Percentiles rank a stretch among this genome's conserved stretches.
phyloP scores from a whole-genome alignment of 2,797 vertebrate genomes.

The Potorous gilbertii region DNA sequence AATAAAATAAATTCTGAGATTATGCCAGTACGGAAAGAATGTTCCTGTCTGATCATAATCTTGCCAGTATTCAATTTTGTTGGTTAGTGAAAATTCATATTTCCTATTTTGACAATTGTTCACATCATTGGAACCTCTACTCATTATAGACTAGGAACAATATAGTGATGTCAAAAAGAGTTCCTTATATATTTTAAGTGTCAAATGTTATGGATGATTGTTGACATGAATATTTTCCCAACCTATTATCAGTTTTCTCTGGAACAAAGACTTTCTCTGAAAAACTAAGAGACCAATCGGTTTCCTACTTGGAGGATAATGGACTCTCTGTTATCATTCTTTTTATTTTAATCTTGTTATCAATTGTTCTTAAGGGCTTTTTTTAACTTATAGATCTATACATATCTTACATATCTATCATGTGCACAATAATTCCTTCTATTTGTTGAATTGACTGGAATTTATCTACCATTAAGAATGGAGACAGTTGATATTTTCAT shows the following conservation, averaged over 20 bases:
- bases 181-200: background rate
- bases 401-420: background rate
- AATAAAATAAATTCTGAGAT: background rate
- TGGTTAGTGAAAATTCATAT: background rate
- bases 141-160: background rate
- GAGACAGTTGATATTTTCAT: background rate
- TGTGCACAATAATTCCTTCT: background rate
- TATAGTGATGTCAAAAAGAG: background rate
- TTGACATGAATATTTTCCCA: background rate
- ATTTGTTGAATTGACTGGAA: background rate
- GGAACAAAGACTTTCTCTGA: background rate
- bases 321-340: background rate
- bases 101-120: background rate
- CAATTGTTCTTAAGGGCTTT: background rate
- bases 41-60: background rate
- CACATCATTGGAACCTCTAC: background rate
- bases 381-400: background rate
- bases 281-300: background rate
- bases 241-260: background rate
- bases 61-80: background rate
- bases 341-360: background rate
- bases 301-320: background rate
- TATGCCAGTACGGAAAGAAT: background rate
- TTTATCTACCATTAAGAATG: background rate
- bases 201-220: background rate